Evolutionary conservation across 1,140 invertebrate genomes (phyloP).

Genomic region (Helicorthomorpha holstii): DNA sequence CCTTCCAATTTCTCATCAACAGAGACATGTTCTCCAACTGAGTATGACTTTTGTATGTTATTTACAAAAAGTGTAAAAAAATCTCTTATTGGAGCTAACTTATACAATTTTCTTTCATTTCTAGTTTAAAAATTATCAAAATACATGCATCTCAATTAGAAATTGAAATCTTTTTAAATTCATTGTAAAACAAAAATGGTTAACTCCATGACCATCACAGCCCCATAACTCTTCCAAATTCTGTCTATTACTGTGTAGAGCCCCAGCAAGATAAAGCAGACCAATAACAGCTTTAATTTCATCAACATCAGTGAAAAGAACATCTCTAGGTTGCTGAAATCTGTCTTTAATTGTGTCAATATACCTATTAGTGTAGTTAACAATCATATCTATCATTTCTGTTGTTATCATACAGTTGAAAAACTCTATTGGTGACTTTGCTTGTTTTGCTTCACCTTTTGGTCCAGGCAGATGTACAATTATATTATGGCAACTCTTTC

Average conservation of each 20-base stretch:
- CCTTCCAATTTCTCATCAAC: constrained; percentile 31
- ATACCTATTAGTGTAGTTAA: neutral
- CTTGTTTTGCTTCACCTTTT: neutral
- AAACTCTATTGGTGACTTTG: neutral
- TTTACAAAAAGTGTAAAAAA: constrained; percentile 13
- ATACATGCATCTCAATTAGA: constrained; percentile 6
- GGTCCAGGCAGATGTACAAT: neutral
- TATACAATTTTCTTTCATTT: neutral
- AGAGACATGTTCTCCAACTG: constrained; percentile 4
- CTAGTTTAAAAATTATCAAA: constrained; percentile 6
- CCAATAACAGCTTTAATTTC: constrained; percentile 10
- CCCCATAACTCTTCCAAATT: constrained; percentile 4
- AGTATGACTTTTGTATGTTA: neutral
- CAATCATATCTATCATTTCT: neutral
- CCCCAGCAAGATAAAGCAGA: constrained; percentile 6
- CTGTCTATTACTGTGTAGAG: neutral
- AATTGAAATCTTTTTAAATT: constrained; percentile 4
- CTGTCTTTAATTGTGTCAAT: neutral
- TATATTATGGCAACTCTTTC: neutral
- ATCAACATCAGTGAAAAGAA: constrained; percentile 3
- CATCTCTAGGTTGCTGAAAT: neutral
- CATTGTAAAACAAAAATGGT: constrained; percentile 9
- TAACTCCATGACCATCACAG: constrained; percentile 2
- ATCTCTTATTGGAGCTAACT: constrained; percentile 5
- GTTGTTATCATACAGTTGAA: neutral